These are phyloP conservation scores for Aulostomus chinensis DNA, from an alignment of 2,797 vertebrate genomes.

Conservation along the genomic window DNA sequence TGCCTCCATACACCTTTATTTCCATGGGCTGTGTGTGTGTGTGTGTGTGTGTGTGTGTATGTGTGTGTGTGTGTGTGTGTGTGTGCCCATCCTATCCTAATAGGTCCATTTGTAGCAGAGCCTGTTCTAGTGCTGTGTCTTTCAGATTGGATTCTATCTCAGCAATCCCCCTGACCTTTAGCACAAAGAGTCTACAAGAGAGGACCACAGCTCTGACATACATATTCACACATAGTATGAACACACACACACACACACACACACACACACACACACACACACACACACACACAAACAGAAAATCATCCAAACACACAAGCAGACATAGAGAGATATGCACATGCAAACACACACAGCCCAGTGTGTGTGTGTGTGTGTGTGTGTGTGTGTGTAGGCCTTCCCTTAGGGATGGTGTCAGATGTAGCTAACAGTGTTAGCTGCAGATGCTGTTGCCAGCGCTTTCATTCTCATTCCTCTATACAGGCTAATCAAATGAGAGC, in stretches of 20 bases:
- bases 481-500: conserved; percentile 65
- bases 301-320: not conserved
- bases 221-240: conserved; percentile 8
- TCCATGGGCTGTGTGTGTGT: not conserved
- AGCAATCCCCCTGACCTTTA: conserved; percentile 78
- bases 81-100: conserved; percentile 60
- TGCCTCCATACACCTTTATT: conserved; percentile 8
- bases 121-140: conserved; percentile 75
- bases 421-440: conserved; percentile 49
- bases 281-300: not conserved
- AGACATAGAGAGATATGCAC: conserved; percentile 5
- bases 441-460: conserved; percentile 45
- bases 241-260: conserved; percentile 17
- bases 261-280: conserved; percentile 16
- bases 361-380: conserved; percentile 8
- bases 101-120: conserved; percentile 75
- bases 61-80: conserved; percentile 17
- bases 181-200: conserved; percentile 72
- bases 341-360: conserved; percentile 2
- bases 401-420: conserved; percentile 55
- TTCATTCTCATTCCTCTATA: conserved; percentile 52
- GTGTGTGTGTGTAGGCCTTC: conserved; percentile 24
- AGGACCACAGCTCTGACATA: conserved; percentile 52
- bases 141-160: conserved; percentile 78
- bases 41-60: conserved; percentile 19